Conservation (phyloP, 2,888 invertebrate species). For the Melanchra persicariae region DNA sequence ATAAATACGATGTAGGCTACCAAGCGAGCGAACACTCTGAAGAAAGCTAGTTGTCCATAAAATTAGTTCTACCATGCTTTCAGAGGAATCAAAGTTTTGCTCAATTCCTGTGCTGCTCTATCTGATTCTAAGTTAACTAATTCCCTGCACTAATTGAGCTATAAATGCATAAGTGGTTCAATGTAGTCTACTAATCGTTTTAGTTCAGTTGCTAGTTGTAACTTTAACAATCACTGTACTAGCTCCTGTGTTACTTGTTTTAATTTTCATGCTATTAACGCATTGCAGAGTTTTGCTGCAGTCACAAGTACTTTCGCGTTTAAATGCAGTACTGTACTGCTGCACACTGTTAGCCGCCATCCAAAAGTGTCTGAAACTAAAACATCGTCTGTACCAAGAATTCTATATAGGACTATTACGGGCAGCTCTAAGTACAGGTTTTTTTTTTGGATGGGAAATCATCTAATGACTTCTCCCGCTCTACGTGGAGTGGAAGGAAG, state of each 20-base stretch:
- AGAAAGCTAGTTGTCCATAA: too few species aligned
- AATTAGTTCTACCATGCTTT: too few species aligned
- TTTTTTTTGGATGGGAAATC: too few species aligned
- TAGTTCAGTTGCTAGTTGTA: conserved; percentile 47
- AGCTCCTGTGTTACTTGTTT: conserved; percentile 29
- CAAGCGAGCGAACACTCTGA: too few species aligned
- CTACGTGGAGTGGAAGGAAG: too few species aligned
- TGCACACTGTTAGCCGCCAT: too few species aligned
- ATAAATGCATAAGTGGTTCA: conserved; percentile 57
- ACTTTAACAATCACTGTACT: conserved; percentile 55
- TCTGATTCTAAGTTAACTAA: conserved; percentile 37
- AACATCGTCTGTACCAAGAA: too few species aligned
- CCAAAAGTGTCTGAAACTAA: too few species aligned
- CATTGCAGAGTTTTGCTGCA: background rate
- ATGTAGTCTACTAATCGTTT: conserved; percentile 56
- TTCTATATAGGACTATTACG: too few species aligned
- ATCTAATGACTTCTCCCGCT: too few species aligned
- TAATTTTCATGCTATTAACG: conserved; percentile 45
- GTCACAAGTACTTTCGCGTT: background rate
- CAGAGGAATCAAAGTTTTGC: background rate
- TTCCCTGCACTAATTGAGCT: conserved; percentile 44
- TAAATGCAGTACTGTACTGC: background rate
- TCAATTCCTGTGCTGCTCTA: background rate
- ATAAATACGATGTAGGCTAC: too few species aligned
- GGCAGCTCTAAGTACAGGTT: too few species aligned